phyloP scores from a whole-genome alignment of 2,888 invertebrate species.

The Philonicus albiceps region DNA sequence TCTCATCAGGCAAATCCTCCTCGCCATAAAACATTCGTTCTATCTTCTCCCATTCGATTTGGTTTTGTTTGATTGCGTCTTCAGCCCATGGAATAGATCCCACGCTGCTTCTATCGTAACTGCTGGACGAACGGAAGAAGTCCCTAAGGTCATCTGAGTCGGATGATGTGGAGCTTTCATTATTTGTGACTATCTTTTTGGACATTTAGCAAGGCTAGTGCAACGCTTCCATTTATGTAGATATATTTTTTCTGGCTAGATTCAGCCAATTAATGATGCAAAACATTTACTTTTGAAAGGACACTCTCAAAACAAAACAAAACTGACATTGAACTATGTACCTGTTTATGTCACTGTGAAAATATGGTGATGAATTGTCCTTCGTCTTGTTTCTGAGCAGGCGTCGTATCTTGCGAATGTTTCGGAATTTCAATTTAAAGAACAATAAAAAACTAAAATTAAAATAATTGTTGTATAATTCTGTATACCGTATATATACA shows the following conservation, averaged over 20 bases:
- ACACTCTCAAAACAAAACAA: slow-evolving; percentile 29
- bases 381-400: neutral
- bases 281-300: neutral
- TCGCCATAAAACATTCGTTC: slow-evolving; percentile 59
- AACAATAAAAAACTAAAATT: too few relatives aligned
- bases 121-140: slow-evolving; percentile 60
- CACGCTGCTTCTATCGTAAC: slow-evolving; percentile 59
- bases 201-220: slow-evolving; percentile 12
- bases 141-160: slow-evolving; percentile 56
- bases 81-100: slow-evolving; percentile 64
- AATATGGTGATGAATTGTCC: neutral
- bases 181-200: slow-evolving; percentile 45
- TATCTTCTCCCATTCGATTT: slow-evolving; percentile 61
- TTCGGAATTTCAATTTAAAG: neutral
- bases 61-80: slow-evolving; percentile 62
- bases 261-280: neutral
- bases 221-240: neutral
- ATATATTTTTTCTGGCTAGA: neutral
- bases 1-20: slow-evolving; percentile 52
- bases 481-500: too few relatives aligned
- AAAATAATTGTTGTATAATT: too few relatives aligned
- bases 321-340: slow-evolving; percentile 40
- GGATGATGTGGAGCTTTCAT: slow-evolving; percentile 49
- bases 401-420: neutral
- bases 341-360: neutral